Base-by-base conservation (phyloP, 2,797 vertebrate species). In the Cephalopachus bancanus region DNA sequence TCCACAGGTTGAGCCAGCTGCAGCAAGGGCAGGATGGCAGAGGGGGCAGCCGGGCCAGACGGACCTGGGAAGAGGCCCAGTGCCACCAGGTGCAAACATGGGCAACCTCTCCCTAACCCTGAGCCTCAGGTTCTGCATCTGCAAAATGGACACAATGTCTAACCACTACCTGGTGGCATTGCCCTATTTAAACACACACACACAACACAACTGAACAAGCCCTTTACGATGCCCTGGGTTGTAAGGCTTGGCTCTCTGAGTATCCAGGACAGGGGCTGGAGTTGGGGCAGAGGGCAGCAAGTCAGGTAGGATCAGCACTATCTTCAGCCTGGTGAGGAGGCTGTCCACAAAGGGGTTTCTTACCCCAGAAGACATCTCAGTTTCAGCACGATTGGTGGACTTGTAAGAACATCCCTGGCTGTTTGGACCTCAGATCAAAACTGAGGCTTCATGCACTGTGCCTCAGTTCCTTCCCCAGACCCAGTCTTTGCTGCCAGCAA, bases 281-380 rank as follows among this genome's bases (percentile, higher is more conserved):
- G 16, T 69, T 69, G n/a, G 1, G 4, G 4, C n/a, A 0, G 16
- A 69, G 19, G n/a, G 67, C n/a, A n/a, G 17, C 0, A 9, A n/a
- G n/a, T 16, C n/a, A 69, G 67, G 30, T n/a, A 30, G 30, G 14
- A 19, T 67, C 65, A 19, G n/a, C n/a, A 69, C 67, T 20, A 17
- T 69, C 19, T 69, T 69, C 67, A 69, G 67, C 17, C 67, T 69
- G n/a, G n/a, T n/a, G n/a, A 33, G n/a, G n/a, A 69, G 67, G 67
- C n/a, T 69, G 67, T 20, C n/a, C 17, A 33, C n/a, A 5, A 76
- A 20, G 17, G 16, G 75, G 20, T 78, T 55, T 30, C 16, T 78
- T 10, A 30, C 19, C 51, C 75, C n/a, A 16, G 1, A 51, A 76
- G 53, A 76, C 26, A 30, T 78, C 51, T 76, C 75, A 28, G 15